Conservation (phyloP, 2,113 vertebrate genomes). For the Gobio gobio region DNA sequence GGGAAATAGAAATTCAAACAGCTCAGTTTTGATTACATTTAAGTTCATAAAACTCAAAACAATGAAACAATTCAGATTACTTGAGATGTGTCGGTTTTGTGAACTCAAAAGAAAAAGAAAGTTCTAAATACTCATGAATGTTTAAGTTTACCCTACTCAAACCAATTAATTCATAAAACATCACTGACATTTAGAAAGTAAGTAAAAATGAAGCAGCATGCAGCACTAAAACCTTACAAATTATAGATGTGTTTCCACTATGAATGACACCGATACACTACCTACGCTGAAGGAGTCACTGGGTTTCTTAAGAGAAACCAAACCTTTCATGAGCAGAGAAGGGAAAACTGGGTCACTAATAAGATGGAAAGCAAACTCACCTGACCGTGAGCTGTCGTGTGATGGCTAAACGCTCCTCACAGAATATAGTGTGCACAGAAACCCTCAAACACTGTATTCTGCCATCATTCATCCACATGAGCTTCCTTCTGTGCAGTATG, state of each 20-base stretch:
- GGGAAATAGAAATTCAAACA: too few species aligned
- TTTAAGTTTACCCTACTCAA: too few species aligned
- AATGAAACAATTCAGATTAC: too few species aligned
- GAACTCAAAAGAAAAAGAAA: too few species aligned
- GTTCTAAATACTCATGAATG: too few species aligned
- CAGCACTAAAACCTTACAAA: background rate
- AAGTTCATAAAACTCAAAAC: too few species aligned
- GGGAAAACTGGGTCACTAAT: constrained; percentile 4
- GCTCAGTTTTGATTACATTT: too few species aligned
- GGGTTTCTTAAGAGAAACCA: background rate
- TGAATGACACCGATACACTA: background rate
- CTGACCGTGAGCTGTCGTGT: background rate
- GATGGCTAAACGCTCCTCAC: background rate
- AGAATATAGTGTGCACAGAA: background rate
- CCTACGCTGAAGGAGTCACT: background rate
- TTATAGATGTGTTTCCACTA: background rate
- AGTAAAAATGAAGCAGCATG: background rate
- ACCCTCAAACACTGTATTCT: background rate
- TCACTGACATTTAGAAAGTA: background rate
- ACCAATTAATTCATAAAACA: background rate
- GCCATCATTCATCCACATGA: background rate
- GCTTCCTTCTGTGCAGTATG: too few species aligned
- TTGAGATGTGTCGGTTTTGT: too few species aligned
- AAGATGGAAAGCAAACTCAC: constrained; percentile 16
- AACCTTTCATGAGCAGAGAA: background rate